Evolutionary conservation across 2,797 vertebrate genomes (phyloP).

Genomic region (Meda fulgida): DNA sequence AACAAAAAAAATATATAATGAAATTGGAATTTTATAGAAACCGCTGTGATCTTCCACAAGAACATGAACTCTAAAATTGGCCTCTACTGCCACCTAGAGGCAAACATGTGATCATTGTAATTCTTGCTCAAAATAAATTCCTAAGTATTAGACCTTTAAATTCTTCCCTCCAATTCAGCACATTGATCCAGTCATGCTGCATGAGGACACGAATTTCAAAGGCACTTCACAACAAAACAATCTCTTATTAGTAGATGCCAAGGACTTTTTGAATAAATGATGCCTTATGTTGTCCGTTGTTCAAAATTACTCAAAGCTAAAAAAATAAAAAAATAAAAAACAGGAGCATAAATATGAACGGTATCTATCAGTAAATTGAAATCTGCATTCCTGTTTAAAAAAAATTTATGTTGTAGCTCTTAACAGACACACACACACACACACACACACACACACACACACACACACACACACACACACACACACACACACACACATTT

Average conservation of each 20-base stretch:
- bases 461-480: neutral
- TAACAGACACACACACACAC: neutral
- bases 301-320: neutral
- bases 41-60: neutral
- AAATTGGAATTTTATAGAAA: neutral
- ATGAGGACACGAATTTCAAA: conserved; percentile 3
- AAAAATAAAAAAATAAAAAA: neutral
- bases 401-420: conserved; percentile 11
- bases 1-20: neutral
- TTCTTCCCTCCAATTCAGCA: neutral
- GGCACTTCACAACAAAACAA: neutral
- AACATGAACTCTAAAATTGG: neutral
- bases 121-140: neutral
- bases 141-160: neutral
- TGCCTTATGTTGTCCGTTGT: conserved; percentile 3
- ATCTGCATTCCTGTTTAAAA: no score
- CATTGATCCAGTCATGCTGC: neutral
- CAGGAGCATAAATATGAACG: conserved; percentile 4
- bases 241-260: neutral
- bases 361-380: neutral
- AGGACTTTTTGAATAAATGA: neutral
- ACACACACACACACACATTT: neutral
- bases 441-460: neutral
- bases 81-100: conserved; percentile 59
- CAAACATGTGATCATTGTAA: neutral